Percentiles rank a stretch among this genome's conserved stretches.
Conservation (phyloP, 2,888 invertebrate genomes). For the Xanthia icteritia region DNA sequence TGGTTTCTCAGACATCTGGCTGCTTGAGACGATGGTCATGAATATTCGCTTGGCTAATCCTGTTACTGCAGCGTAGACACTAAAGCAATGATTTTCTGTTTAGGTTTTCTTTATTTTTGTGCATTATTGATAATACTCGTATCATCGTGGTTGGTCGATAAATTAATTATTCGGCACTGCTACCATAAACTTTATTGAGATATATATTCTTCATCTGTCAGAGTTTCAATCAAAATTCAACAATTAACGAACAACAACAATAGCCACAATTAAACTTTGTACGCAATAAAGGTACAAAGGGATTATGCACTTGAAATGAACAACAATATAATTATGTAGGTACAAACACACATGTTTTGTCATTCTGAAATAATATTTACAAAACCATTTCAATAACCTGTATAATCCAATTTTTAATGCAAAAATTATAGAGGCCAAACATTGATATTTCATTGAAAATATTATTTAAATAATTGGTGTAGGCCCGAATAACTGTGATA, state of each 20-base stretch:
- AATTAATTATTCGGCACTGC: background rate
- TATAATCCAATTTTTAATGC: conserved; percentile 15
- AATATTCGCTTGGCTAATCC: conserved; percentile 51
- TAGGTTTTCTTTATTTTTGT: background rate
- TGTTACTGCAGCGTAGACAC: conserved; percentile 10
- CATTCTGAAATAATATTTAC: conserved; percentile 2
- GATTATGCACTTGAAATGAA: background rate
- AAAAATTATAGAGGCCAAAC: conserved; percentile 19
- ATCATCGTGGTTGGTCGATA: background rate
- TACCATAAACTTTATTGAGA: background rate
- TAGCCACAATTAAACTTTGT: background rate
- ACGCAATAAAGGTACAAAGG: background rate
- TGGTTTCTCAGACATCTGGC: conserved; percentile 55
- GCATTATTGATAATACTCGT: background rate
- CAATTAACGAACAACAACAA: background rate
- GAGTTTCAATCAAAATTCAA: background rate
- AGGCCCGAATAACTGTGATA: conserved; percentile 58
- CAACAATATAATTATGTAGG: background rate
- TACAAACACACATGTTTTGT: background rate
- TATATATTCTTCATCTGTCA: background rate
- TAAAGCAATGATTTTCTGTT: background rate
- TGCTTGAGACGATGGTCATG: conserved; percentile 48
- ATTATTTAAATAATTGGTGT: conserved; percentile 61
- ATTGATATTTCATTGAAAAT: conserved; percentile 51
- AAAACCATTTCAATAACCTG: conserved; percentile 3